Evolutionary conservation across 2,888 invertebrate species (phyloP), one percentile per base, ranked within the genome.

Genomic region (Candidula unifasciata): DNA sequence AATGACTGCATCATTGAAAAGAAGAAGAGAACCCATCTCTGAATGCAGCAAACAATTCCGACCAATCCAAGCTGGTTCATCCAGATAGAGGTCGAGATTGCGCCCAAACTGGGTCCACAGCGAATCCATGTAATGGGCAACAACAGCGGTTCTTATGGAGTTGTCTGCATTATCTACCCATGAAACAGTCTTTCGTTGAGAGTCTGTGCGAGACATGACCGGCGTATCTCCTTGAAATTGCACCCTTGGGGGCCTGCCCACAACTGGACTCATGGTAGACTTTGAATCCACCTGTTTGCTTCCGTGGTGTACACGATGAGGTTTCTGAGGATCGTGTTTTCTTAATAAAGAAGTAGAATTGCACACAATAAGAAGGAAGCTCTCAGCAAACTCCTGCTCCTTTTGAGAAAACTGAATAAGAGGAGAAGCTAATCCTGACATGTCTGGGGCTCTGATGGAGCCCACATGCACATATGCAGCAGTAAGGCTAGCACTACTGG

Each of bases 111-210:
- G 89, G 80, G 89, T 89, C 93, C 93, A 93, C 85, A 93, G 87
- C 64, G 89, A 87, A 73, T 92, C 92, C 89, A 93, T 89, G 89
- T 93, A 93, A 74, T 89, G 89, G 44, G 89, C 86, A 37, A 89
- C 88, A 27, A 93, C 89, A 83, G 92, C 91, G 69, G 89, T 88
- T 44, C 91, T 89, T 35, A 92, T 90, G 18, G 91, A 90, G 54
- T 89, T 89, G 80, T 93, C 92, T 18, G 90, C 92, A 60, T 92
- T 90, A 85, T 93, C 93, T 5, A 93, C 92, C 93, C 93, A 93
- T 5, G 93, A 92, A 27, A 93, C 93, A 54, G 92, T 91, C 82
- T 93, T 93, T 21, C 92, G 88, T 73, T 91, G 89, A 0, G 92
- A 91, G 85, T 92, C 92, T 33, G 88, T 86, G 30, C 91, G 86